phyloP scores from a whole-genome alignment of 2,888 invertebrate species.

The Autographa pulchrina region DNA sequence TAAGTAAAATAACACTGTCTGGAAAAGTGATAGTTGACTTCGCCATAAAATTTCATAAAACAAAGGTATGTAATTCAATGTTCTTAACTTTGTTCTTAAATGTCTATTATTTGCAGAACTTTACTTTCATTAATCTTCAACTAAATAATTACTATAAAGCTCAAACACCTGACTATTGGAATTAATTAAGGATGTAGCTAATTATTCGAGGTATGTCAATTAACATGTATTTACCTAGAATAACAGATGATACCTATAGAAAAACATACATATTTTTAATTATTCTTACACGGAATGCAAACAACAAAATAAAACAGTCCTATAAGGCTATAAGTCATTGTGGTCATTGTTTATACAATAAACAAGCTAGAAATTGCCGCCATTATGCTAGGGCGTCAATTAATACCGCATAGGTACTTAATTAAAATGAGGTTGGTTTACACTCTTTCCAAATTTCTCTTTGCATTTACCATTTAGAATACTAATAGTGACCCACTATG shows the following conservation, averaged over 20 bases:
- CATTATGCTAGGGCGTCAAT: constrained; percentile 1
- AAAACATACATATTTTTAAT: background rate
- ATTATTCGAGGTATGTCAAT: constrained; percentile 2
- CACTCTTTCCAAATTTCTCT: constrained; percentile 58
- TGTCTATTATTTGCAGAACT: too few relatives aligned
- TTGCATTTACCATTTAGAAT: constrained; percentile 53
- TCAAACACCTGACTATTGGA: background rate
- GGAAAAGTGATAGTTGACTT: background rate
- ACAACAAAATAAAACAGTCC: background rate
- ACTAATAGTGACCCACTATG: constrained; percentile 57
- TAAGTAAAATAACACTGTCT: background rate
- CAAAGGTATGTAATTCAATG: too few relatives aligned
- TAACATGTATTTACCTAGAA: background rate
- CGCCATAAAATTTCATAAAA: too few relatives aligned
- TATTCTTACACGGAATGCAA: background rate
- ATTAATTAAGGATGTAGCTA: background rate
- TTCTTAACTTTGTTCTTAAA: too few relatives aligned
- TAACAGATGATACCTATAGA: background rate
- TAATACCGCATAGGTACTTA: constrained; percentile 21
- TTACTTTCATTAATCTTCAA: too few relatives aligned
- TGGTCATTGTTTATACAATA: background rate
- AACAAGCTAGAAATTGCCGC: background rate
- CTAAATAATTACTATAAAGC: background rate
- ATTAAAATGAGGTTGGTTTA: constrained; percentile 24
- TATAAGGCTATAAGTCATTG: background rate